Percentiles rank a stretch among this genome's conserved stretches.
phyloP scores from a whole-genome alignment of 2,113 vertebrate species.

The Regulus satrapa region DNA sequence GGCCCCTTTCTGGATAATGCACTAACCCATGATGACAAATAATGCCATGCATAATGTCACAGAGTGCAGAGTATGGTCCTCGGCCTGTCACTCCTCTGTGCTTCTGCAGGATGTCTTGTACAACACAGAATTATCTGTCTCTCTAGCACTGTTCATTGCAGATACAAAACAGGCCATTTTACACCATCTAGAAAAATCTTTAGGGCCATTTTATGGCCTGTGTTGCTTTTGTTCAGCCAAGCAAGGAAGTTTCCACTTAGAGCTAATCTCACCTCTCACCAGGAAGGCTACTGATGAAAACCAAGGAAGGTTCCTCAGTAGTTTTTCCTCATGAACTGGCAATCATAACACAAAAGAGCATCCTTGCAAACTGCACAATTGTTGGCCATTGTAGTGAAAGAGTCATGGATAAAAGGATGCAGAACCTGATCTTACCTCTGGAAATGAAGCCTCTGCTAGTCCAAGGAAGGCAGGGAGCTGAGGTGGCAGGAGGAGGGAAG shows the following conservation, averaged over 20 bases:
- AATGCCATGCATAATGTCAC: not conserved
- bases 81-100: not conserved
- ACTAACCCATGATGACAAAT: not conserved
- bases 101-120: not conserved
- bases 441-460: not conserved
- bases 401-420: not conserved
- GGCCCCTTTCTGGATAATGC: not conserved
- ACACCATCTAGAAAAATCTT: not conserved
- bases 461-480: not conserved
- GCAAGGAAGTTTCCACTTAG: not conserved
- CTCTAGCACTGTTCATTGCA: not conserved
- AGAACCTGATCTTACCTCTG: not conserved
- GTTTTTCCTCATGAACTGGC: not conserved
- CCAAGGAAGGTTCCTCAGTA: not conserved
- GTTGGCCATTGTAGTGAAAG: not conserved
- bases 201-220: not conserved
- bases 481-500: not conserved
- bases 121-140: not conserved
- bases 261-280: not conserved
- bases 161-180: not conserved
- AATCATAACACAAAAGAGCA: not conserved
- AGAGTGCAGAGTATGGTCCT: not conserved
- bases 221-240: not conserved
- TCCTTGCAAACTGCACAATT: not conserved
- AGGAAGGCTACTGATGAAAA: not conserved